Evolutionary conservation across 2,888 invertebrate genomes (phyloP), one percentile per base, ranked within the genome.

Genomic region (Hirtodrosophila alboralis): DNA sequence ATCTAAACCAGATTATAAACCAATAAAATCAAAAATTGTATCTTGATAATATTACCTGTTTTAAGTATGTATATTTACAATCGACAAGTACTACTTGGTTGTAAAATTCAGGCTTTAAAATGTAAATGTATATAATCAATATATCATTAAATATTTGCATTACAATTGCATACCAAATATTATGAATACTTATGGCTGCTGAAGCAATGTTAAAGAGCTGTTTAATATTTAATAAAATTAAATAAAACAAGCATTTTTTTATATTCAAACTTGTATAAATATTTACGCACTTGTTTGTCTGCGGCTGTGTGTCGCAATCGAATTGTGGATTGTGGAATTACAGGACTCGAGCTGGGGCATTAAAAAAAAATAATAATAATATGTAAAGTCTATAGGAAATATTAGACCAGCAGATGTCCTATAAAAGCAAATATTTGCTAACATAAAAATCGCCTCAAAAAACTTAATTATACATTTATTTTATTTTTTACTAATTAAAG

Each of bases 121-220:
- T 49, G 38, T 33, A 26, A 60, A 72, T 71, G 45, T 33, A 60
- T 66, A 52, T 47, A 60, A 63, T 74, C 62, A 75, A 75, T 70
- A 66, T 34, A 73, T 75, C 69, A 83, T 69, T 73, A 44, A 84
- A 76, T 80, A 60, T 66, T 63, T 59, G 41, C 16, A 63, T 54
- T 62, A 47, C 53, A 64, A 59, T 68, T 45, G 48, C 64, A 58
- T 36, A 41, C 38, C 23, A 9, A 12, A 51, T 40, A 14, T 57
- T 58, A 34, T 45, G 36, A 28, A n/a, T 43, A 27, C 49, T 60
- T 54, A 49, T 16, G 31, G n/a, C 9, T 9, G 14, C 44, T 34
- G 21, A 43, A 16, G 28, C 33, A 36, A 38, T 56, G 36, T 57
- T 48, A n/a, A 59, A 62, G 47, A 23, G 23, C 56, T 28, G 43